Base-by-base conservation (phyloP, 1,140 invertebrate genomes). In the Sipha flava region DNA sequence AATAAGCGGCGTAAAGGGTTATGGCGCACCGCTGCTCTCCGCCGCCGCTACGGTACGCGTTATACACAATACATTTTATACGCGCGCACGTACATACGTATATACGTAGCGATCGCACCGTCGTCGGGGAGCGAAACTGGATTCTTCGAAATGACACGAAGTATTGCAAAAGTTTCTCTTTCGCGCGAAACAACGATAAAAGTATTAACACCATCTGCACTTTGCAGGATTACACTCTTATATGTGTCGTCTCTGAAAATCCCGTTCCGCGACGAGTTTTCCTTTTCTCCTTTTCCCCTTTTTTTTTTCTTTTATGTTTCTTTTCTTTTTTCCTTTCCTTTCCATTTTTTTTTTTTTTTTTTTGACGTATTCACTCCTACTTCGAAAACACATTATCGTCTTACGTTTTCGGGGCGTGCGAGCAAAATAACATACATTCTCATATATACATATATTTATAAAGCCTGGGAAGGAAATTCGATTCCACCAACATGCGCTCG, bases 171-270 rank as follows among this genome's bases (percentile, higher is more conserved):
- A 77, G 73, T 77, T 77, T 59, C 23, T 57, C 21, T 40, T 59
- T 37, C 23, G 5, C 54, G n/a, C 47, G 70, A 59, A 59, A 77
- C 73, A 43, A 59, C 73, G 73, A 57, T 77, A 54, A 77, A 77
- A 77, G 52, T 77, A 77, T 59, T 59, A 77, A 77, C 52, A 43
- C 52, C 73, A 37, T 37, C 73, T 59, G 34, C 49, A 77, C 73
- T 77, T 57, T 77, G 23, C 49, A 31, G 73, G 73, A 77, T 77
- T 77, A 77, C 73, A 37, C 23, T 23, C 43, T 23, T 66, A 12
- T 2, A 7, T n/a, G 5, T 18, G 45, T 47, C 45, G n/a, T 47
- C 45, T 47, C 45, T 47, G 16, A 2, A 66, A 43, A 29, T 45
- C 40, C 66, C 23, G 37, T 7, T 47, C 26, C 3, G 23, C 23